phyloP scores from a whole-genome alignment of 2,113 vertebrate species.

The Channa maculata region DNA sequence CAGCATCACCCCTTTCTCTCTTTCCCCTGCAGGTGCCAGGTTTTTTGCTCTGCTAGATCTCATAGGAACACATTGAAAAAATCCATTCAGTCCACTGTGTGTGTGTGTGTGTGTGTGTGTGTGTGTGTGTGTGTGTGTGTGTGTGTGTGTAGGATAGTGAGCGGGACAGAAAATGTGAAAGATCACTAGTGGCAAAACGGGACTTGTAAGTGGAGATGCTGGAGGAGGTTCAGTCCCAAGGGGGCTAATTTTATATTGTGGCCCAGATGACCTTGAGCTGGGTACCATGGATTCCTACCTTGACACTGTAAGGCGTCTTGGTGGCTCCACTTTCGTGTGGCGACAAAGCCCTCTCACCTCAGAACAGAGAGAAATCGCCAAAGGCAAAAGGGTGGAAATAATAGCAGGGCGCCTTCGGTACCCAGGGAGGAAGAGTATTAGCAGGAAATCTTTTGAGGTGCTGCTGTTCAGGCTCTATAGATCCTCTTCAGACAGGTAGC shows the following conservation, averaged over 20 bases:
- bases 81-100: conserved; percentile 66
- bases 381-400: conserved; percentile 77
- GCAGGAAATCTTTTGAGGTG: conserved; percentile 79
- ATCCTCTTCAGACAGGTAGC: conserved; percentile 77
- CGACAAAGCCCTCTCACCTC: conserved; percentile 76
- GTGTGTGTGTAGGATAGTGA: background rate
- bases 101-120: conserved; percentile 39
- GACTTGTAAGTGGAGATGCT: conserved; percentile 65
- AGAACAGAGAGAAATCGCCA: conserved; percentile 68
- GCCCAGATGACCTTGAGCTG: conserved; percentile 77
- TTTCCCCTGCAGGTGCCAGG: conserved; percentile 68
- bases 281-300: conserved; percentile 68
- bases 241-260: conserved; percentile 74
- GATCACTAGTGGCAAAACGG: conserved; percentile 67
- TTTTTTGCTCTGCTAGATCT: conserved; percentile 70
- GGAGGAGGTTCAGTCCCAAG: conserved; percentile 65
- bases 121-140: conserved; percentile 6
- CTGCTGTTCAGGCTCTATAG: conserved; percentile 76
- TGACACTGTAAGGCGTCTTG: conserved; percentile 66
- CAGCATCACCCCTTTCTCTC: conserved; percentile 31
- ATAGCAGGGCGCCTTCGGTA: conserved; percentile 61
- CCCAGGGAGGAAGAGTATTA: conserved; percentile 62
- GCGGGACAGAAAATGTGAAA: conserved; percentile 66
- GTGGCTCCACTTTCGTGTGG: conserved; percentile 48
- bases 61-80: conserved; percentile 61